Base-by-base conservation (phyloP, 2,113 vertebrate genomes). In the Phycodurus eques region DNA sequence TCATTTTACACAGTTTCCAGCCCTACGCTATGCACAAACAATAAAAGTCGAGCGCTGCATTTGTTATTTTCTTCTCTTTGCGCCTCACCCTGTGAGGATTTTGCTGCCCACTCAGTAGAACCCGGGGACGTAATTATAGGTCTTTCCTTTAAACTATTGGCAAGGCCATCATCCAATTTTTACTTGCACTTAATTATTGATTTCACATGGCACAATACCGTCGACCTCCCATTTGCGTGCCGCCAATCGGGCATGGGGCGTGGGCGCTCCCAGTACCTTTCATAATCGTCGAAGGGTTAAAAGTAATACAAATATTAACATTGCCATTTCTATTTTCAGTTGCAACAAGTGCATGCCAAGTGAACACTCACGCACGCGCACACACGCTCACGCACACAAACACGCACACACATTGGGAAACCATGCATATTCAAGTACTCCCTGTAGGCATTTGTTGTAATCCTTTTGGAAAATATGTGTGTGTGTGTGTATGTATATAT, bases 131-230 rank as follows among this genome's bases (percentile, higher is more conserved):
- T 72, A 74, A 83, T 76, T 74, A 79, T 47, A 66, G 53, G 59
- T 39, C 53, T 71, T 73, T 76, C 71, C 79, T 79, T 73, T 76
- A 70, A 74, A 81, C 54, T 77, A 81, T 75, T 74, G 80, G 69
- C 49, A 83, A 76, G 70, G 61, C 71, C 70, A 67, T 77, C 62
- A 74, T 74, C 74, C 71, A 81, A 80, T 83, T 85, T 85, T 15
- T 22, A 65, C 63, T 65, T 27, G 63, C 43, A 27, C 46, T 15
- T 22, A 46, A 65, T 46, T 46, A 27, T 46, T 13, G 63, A 65
- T 27, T 46, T 8, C 2, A 0, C 12, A 27, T 15, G 43, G 63
- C 63, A 22, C 43, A 8, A 22, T 9, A 46, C 6, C 5, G 5
- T 8, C 20, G 43, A 44, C 63, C 35, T 46, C 43, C 43, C 43